Evolutionary conservation across 1,140 invertebrate species (phyloP).

Genomic region (Andricus grossulariae): DNA sequence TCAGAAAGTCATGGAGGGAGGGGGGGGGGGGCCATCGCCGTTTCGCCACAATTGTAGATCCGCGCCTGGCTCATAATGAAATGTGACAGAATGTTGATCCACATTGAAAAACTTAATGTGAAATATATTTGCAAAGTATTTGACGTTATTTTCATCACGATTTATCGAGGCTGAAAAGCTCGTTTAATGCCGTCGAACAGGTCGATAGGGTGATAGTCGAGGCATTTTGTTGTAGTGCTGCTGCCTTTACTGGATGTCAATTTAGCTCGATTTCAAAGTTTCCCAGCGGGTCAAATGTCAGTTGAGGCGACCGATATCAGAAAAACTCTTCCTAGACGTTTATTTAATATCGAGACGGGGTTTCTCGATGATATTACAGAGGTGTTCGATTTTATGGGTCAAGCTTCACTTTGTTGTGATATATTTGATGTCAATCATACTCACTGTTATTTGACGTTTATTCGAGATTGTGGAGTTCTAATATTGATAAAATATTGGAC

Average conservation of each 20-base stretch:
- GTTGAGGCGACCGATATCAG: not conserved
- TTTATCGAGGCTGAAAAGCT: not conserved
- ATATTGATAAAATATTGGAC: not conserved
- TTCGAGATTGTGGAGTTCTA: not conserved
- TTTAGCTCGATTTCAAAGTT: conserved; percentile 41
- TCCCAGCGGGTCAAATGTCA: conserved; percentile 28
- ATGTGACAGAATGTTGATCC: too few species aligned
- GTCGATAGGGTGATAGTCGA: conserved; percentile 4
- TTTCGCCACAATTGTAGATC: too few species aligned
- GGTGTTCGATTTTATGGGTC: not conserved
- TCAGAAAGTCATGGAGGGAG: too few species aligned
- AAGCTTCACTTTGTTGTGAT: conserved; percentile 12
- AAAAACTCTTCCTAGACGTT: conserved; percentile 32
- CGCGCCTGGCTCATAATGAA: too few species aligned
- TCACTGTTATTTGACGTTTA: conserved; percentile 12
- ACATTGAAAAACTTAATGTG: too few species aligned
- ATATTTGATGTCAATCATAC: conserved; percentile 11
- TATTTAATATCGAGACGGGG: conserved; percentile 27
- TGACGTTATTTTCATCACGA: not conserved
- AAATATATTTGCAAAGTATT: not conserved
- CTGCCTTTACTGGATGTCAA: conserved; percentile 38
- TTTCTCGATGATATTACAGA: not conserved
- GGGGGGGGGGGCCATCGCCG: too few species aligned
- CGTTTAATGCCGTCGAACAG: not conserved
- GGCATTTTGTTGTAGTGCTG: not conserved